Percentiles rank a stretch among this genome's conserved stretches.
Evolutionary conservation across 35 echinoderm and acorn worm species (phyloP).

Genomic region (Heliocidaris erythrogramma): DNA sequence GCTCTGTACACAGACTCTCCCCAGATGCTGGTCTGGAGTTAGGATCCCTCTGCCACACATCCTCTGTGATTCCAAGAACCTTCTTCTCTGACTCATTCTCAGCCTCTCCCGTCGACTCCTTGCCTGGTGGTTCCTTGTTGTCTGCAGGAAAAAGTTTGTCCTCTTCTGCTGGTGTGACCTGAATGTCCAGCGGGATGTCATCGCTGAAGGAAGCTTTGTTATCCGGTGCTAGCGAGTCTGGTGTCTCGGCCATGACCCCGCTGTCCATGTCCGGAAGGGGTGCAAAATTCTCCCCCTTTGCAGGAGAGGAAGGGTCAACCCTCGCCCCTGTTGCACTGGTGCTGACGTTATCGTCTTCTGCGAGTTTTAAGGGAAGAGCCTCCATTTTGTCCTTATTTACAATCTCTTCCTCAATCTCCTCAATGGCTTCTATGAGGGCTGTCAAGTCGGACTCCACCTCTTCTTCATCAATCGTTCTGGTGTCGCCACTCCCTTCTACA

Average conservation of each 20-base stretch:
- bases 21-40: slow-evolving; percentile 43
- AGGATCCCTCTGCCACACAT: slow-evolving; percentile 29
- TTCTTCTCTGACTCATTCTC: neutral
- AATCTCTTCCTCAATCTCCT: slow-evolving; percentile 27
- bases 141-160: neutral
- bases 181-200: slow-evolving; percentile 7
- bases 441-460: slow-evolving; percentile 43
- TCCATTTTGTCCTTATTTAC: neutral
- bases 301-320: neutral
- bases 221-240: neutral
- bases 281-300: neutral
- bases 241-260: slow-evolving; percentile 34
- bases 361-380: neutral
- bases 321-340: neutral
- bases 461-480: neutral
- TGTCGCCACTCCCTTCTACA: neutral
- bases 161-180: slow-evolving; percentile 31
- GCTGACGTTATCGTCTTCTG: neutral
- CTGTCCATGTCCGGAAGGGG: slow-evolving; percentile 30
- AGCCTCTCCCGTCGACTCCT: neutral
- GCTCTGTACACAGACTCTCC: slow-evolving; percentile 22
- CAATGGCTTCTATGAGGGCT: slow-evolving; percentile 43
- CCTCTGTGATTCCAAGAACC: neutral
- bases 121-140: neutral
- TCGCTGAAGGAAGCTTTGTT: slow-evolving; percentile 14